Evolutionary conservation across 2,888 invertebrate species (phyloP), one percentile per base, ranked within the genome.

Genomic region (Galeruca laticollis): DNA sequence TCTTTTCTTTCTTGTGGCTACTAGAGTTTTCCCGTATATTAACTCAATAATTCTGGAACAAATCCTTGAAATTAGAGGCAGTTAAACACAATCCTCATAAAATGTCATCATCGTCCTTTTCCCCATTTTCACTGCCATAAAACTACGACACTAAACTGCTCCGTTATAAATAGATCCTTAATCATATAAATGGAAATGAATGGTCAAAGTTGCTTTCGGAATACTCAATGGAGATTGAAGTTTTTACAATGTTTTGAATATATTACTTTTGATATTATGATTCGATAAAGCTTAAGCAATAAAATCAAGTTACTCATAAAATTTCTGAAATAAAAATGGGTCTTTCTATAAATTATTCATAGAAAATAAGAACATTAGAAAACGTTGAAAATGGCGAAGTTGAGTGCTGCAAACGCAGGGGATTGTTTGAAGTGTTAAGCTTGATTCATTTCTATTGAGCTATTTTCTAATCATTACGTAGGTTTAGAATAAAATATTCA

Each of bases 121-220:
- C 54, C 13, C 26, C 11, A 31, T 26, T 47, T 18, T 31, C 54
- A 13, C 21, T 26, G n/a, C 2, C 26, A 31, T n/a, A n/a, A 52
- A 52, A 52, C 21, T 52, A 13, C 52, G 3, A 3, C n/a, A n/a
- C 26, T n/a, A 21, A 26, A 54, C 26, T 54, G 13, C n/a, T 54
- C 11, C 21, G 20, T 11, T 4, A 52, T 11, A 6, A 21, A 52
- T n/a, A n/a, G n/a, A n/a, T n/a, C n/a, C 6, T 54, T 54, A 54
- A 54, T 54, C 54, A 54, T 26, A 54, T 54, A 54, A 54, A 54
- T 54, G 15, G n/a, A 54, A 54, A 54, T 13, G 21, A 31, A 54
- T 31, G 54, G 54, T 31, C 54, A 5, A 47, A 31, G 54, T 15
- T 31, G n/a, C 26, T 5, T 11, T 26, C 13, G 54, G 54, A 54